These are phyloP conservation scores for Trachymyrmex septentrionalis DNA, from an alignment of 1,140 invertebrate genomes.

Conservation along the genomic window DNA sequence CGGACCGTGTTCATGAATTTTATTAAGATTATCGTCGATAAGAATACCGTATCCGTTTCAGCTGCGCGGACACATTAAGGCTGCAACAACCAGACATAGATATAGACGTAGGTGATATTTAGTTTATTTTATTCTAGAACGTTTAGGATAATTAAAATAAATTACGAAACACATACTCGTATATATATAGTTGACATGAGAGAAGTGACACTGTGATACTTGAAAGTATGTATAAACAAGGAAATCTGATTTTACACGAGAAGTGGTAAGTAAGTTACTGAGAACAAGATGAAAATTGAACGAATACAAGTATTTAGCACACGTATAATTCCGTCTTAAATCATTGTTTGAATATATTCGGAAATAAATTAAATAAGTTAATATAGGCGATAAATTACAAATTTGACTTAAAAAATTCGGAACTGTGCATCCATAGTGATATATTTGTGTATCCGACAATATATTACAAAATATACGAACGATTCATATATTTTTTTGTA, in stretches of 20 bases:
- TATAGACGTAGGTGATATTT: background rate
- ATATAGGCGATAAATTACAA: background rate
- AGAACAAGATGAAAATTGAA: background rate
- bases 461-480: background rate
- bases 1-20: conserved; percentile 82
- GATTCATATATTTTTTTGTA: background rate
- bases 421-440: no score
- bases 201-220: background rate
- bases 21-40: conserved; percentile 81
- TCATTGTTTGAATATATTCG: no score
- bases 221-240: background rate
- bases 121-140: background rate
- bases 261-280: background rate
- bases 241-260: background rate
- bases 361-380: background rate
- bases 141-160: conserved; percentile 35
- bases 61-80: conserved; percentile 26
- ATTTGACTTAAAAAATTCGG: background rate
- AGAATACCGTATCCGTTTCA: conserved; percentile 70
- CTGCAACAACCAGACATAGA: conserved; percentile 19
- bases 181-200: background rate
- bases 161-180: background rate
- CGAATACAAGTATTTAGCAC: background rate
- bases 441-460: background rate
- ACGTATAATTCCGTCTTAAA: background rate